These are phyloP conservation scores for Pachyramphus minor DNA, from an alignment of 2,113 vertebrate genomes.

Conservation along the genomic window DNA sequence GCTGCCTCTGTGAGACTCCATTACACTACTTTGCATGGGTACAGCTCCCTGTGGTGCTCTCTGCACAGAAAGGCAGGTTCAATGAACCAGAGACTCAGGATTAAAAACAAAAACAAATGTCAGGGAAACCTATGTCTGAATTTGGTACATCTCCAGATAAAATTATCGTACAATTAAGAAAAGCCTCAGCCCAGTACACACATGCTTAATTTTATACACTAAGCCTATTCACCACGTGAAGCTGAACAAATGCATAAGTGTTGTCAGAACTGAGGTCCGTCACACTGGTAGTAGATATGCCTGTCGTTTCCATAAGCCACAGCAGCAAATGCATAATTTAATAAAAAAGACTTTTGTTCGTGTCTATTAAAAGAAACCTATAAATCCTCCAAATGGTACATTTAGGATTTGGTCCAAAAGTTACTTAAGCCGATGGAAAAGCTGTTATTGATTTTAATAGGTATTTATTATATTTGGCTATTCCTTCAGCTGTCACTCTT, in stretches of 20 bases:
- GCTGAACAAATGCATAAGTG: slow-evolving; percentile 31
- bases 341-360: slow-evolving; percentile 57
- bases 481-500: slow-evolving; percentile 24
- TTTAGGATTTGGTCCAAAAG: slow-evolving; percentile 50
- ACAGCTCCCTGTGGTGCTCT: background rate
- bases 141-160: slow-evolving; percentile 31
- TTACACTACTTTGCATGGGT: fast-evolving
- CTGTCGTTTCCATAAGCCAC: slow-evolving; percentile 33
- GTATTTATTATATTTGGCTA: slow-evolving; percentile 59
- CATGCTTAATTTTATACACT: slow-evolving; percentile 28
- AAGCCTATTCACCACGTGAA: background rate
- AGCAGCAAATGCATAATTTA: slow-evolving; percentile 43
- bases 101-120: background rate
- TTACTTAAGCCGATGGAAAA: slow-evolving; percentile 52
- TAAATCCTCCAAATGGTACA: slow-evolving; percentile 56
- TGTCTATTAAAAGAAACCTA: slow-evolving; percentile 48
- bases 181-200: background rate
- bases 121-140: background rate
- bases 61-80: background rate
- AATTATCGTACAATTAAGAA: background rate
- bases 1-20: background rate
- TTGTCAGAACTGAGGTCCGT: slow-evolving; percentile 13
- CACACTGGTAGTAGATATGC: slow-evolving; percentile 22
- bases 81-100: background rate
- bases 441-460: slow-evolving; percentile 66